These are phyloP conservation scores for Notarius lentiginosus DNA, from an alignment of 2,113 vertebrate genomes.

Conservation along the genomic window DNA sequence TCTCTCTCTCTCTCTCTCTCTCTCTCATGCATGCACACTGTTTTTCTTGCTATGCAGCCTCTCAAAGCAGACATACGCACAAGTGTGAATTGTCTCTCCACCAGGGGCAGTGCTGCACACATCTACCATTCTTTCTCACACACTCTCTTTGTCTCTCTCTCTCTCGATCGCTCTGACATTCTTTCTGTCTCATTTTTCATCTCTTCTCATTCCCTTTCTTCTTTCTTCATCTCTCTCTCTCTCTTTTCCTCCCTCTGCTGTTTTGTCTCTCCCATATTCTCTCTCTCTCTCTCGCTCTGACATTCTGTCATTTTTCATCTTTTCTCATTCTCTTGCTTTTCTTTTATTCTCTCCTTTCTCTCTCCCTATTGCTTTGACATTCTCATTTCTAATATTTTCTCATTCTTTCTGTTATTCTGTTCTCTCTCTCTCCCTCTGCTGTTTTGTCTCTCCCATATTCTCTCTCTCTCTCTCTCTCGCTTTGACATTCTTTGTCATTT, in stretches of 20 bases:
- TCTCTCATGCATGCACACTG: not conserved
- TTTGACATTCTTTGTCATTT: no score
- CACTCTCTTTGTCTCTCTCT: no score
- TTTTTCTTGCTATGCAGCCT: not conserved
- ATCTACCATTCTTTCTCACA: constrained; percentile 15
- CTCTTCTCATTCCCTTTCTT: not conserved
- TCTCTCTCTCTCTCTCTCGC: not conserved
- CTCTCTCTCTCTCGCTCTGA: not conserved
- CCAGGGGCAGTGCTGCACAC: constrained; percentile 63
- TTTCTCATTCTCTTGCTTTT: no score
- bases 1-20: not conserved
- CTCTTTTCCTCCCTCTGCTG: not conserved
- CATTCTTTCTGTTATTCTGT: no score
- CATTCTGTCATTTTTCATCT: no score
- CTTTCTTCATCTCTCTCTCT: not conserved
- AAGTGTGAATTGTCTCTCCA: constrained; percentile 34
- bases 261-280: not conserved
- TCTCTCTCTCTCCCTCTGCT: no score
- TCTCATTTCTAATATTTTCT: no score
- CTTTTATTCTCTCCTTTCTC: no score
- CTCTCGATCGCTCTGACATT: no score
- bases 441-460: no score
- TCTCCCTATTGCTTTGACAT: no score
- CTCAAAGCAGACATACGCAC: not conserved
- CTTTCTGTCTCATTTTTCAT: not conserved